Conservation (phyloP, 1,140 invertebrate genomes). For the Luehdorfia chinensis region DNA sequence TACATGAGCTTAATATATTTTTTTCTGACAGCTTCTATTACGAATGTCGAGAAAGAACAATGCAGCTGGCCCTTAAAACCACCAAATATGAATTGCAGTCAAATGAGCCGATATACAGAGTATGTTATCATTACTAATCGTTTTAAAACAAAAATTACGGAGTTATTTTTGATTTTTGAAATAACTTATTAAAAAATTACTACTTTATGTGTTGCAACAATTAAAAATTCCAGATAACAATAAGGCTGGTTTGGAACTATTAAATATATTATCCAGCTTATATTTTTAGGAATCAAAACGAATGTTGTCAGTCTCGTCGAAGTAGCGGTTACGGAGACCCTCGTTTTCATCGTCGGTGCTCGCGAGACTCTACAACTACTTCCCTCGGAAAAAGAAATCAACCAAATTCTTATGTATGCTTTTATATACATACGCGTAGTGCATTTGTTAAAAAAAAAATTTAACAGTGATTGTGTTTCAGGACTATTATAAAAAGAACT, state of each 20-base stretch:
- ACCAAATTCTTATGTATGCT: constrained; percentile 18
- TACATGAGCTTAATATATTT: constrained; percentile 2
- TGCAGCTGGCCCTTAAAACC: constrained; percentile 40
- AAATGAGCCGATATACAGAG: constrained; percentile 28
- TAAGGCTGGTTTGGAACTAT: too few species aligned
- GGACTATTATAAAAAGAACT: constrained; percentile 30
- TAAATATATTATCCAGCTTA: too few species aligned
- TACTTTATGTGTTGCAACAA: too few species aligned
- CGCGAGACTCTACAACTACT: constrained; percentile 23
- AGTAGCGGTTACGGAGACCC: constrained; percentile 45
- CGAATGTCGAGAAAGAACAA: constrained; percentile 38
- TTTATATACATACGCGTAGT: too few species aligned
- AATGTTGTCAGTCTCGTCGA: constrained; percentile 25
- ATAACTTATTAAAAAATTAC: too few species aligned
- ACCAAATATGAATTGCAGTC: constrained; percentile 20
- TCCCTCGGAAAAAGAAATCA: constrained; percentile 17
- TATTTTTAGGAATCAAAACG: background rate
- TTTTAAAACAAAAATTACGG: too few species aligned
- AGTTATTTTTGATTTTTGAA: too few species aligned
- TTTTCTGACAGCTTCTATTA: constrained; percentile 40
- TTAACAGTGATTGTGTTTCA: constrained; percentile 24
- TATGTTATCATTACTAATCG: constrained; percentile 15
- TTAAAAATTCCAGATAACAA: too few species aligned
- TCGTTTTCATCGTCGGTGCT: constrained; percentile 20
- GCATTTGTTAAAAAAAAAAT: too few species aligned